phyloP scores from a whole-genome alignment of 2,888 invertebrate genomes.

The Noctua fimbriata region DNA sequence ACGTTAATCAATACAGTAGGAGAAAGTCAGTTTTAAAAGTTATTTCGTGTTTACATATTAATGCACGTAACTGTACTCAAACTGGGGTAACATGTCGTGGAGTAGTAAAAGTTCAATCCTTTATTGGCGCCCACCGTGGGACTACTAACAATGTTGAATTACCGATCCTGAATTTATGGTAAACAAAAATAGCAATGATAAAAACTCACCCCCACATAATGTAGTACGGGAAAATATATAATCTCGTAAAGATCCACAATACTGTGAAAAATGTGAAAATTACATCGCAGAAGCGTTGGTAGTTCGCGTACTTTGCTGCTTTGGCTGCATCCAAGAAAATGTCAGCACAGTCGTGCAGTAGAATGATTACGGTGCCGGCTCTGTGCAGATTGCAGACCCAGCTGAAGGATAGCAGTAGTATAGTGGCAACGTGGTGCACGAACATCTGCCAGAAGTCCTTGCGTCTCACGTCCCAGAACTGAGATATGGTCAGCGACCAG shows the following conservation, averaged over 20 bases:
- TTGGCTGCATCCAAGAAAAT: conserved; percentile 98
- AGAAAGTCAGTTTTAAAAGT: not conserved
- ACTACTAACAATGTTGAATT: not conserved
- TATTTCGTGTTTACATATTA: not conserved
- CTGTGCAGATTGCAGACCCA: conserved; percentile 98
- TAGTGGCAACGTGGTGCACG: conserved; percentile 98
- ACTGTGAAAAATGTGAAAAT: conserved; percentile 97
- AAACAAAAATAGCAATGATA: not conserved
- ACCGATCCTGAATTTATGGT: not conserved
- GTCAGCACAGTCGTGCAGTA: conserved; percentile 97
- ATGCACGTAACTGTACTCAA: not conserved
- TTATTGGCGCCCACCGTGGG: not conserved
- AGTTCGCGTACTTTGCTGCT: conserved; percentile 97
- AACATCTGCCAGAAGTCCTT: conserved; percentile 99
- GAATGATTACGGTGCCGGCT: conserved; percentile 96
- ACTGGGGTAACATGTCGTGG: not conserved
- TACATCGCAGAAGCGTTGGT: conserved; percentile 96
- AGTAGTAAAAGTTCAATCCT: not conserved
- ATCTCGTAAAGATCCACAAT: conserved; percentile 97
- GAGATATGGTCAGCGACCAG: conserved; percentile 97
- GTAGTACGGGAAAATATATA: conserved; percentile 97
- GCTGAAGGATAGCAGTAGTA: conserved; percentile 96
- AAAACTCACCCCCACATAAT: conserved; percentile 94
- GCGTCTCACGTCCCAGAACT: conserved; percentile 97
- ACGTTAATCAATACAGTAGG: not conserved